phyloP scores from a whole-genome alignment of 2,113 vertebrate species.

The Phasianus colchicus region DNA sequence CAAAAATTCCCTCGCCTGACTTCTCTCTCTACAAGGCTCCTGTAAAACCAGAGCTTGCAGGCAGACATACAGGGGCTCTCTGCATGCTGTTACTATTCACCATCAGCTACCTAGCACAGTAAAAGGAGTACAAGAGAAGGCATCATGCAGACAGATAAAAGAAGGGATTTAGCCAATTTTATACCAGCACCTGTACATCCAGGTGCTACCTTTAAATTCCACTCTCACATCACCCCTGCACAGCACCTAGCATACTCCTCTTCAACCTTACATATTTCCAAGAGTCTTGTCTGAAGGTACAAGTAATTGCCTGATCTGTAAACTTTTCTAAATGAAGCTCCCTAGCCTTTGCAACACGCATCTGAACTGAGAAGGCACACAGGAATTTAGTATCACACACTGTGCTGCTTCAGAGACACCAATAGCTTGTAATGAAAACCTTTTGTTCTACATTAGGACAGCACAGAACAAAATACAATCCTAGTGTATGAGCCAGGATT shows the following conservation, averaged over 20 bases:
- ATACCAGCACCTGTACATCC: neutral
- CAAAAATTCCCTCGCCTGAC: neutral
- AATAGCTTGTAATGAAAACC: neutral
- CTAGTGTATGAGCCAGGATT: neutral
- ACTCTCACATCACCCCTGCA: neutral
- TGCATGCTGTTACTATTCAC: neutral
- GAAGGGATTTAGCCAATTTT: neutral
- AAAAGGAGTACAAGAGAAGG: neutral
- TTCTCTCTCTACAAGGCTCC: neutral
- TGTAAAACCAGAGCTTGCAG: neutral
- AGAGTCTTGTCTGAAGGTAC: neutral
- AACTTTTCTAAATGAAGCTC: neutral
- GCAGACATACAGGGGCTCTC: neutral
- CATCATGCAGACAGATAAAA: neutral
- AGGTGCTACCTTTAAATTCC: neutral
- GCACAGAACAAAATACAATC: neutral
- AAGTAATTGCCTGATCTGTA: neutral
- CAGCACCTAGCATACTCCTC: neutral
- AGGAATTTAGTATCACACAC: neutral
- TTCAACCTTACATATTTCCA: neutral
- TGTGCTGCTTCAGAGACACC: neutral
- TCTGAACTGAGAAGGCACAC: neutral
- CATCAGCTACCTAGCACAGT: neutral
- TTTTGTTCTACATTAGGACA: conserved; percentile 4
- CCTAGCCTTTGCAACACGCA: neutral